Evolutionary conservation across 2,797 vertebrate genomes (phyloP).

Genomic region (Rhinogobio ventralis): DNA sequence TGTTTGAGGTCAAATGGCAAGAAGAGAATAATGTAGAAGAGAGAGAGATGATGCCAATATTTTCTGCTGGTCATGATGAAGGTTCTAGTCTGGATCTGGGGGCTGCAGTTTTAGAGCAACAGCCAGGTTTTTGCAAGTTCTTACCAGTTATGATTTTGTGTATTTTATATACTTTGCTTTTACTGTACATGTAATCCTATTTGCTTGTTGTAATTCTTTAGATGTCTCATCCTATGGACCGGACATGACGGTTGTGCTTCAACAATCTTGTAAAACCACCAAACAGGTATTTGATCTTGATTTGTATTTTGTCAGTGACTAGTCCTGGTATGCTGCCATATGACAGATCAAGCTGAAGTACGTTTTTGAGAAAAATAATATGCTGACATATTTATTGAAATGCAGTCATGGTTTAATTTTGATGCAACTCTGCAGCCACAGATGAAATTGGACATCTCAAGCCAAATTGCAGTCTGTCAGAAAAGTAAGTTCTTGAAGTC

Average conservation of each 20-base stretch:
- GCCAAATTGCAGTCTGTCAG: conserved; percentile 8
- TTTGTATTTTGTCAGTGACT: background rate
- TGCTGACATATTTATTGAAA: background rate
- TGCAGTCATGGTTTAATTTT: background rate
- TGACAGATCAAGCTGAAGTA: background rate
- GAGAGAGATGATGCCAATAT: background rate
- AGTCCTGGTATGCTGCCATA: background rate
- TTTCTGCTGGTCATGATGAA: background rate
- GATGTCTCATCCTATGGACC: conserved; percentile 21
- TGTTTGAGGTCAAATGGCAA: conserved; percentile 39
- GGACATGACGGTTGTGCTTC: conserved; percentile 51
- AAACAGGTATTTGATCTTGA: conserved; percentile 45
- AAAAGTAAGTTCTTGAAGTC: conserved; percentile 61
- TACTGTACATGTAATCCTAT: background rate
- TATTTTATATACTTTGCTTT: background rate
- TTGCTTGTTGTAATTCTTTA: background rate
- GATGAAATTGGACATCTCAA: conserved; percentile 13
- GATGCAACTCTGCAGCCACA: background rate
- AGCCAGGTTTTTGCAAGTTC: conserved; percentile 62
- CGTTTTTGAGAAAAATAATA: background rate
- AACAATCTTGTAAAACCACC: conserved; percentile 4
- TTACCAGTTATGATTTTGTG: background rate
- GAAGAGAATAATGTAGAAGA: background rate
- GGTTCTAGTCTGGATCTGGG: conserved; percentile 68
- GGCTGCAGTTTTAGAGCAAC: conserved; percentile 57